Percentiles rank a stretch among this genome's conserved stretches.
Conservation (phyloP, 2,888 invertebrate species). For the Aquatica leii region DNA sequence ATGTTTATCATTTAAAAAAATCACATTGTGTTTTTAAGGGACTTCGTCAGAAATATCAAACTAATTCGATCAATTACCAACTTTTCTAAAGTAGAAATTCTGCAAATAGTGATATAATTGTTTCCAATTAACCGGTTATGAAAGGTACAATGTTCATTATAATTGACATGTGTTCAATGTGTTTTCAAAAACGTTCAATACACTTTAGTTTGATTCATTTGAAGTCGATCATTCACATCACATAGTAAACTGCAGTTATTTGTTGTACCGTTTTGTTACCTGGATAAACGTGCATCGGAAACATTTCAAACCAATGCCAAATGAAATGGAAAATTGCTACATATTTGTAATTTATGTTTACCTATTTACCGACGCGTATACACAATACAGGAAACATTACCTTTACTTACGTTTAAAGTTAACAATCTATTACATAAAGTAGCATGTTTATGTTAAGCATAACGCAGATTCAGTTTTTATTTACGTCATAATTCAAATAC, state of each 20-base stretch:
- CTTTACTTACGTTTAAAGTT: too few species aligned
- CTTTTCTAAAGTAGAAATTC: background rate
- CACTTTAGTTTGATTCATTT: constrained; percentile 6
- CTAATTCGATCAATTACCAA: too few species aligned
- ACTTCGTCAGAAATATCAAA: too few species aligned
- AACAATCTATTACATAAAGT: too few species aligned
- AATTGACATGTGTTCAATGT: background rate
- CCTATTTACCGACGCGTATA: constrained; percentile 5
- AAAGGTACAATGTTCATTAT: constrained; percentile 6
- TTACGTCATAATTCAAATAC: too few species aligned
- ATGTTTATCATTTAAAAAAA: too few species aligned
- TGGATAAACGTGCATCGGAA: constrained; percentile 18
- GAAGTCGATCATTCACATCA: constrained; percentile 13
- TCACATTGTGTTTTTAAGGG: too few species aligned
- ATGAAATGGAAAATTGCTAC: constrained; percentile 25
- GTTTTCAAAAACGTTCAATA: background rate
- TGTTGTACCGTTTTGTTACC: constrained; percentile 7
- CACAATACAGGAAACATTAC: background rate
- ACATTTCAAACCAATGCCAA: constrained; percentile 19
- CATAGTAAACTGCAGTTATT: constrained; percentile 15
- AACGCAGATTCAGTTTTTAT: too few species aligned
- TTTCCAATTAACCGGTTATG: background rate
- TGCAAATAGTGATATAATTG: background rate
- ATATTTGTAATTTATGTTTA: constrained; percentile 16
- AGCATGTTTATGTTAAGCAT: too few species aligned